These are phyloP conservation scores for Leiothrix lutea DNA, from an alignment of 2,113 vertebrate species.

Conservation along the genomic window DNA sequence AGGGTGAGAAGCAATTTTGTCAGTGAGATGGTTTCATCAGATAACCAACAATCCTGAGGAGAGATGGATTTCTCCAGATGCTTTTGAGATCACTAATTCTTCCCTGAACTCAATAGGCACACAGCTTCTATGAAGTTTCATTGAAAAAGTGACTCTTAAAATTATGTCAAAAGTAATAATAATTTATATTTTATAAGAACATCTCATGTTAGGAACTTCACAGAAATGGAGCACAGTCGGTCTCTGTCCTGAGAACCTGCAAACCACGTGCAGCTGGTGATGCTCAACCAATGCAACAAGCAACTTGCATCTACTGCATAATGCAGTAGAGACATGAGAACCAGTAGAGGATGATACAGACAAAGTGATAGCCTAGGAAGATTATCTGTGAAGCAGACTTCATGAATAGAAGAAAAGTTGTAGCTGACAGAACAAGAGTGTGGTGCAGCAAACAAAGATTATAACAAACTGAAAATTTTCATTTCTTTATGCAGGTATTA, in stretches of 20 bases:
- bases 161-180: neutral
- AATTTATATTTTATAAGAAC: neutral
- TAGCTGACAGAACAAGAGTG: neutral
- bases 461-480: neutral
- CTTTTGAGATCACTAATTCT: neutral
- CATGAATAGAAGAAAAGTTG: neutral
- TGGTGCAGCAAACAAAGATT: neutral
- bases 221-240: neutral
- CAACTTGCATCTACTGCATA: rapidly evolving
- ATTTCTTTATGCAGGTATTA: neutral
- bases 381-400: neutral
- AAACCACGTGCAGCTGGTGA: neutral
- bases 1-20: neutral
- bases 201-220: neutral
- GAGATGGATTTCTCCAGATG: neutral
- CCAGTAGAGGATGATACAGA: neutral
- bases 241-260: neutral
- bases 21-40: neutral
- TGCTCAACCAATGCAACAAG: neutral
- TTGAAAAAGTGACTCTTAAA: neutral
- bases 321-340: neutral
- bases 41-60: neutral
- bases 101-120: neutral
- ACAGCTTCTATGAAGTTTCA: neutral
- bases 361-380: neutral